phyloP scores from a whole-genome alignment of 2,797 vertebrate species.

The Platyrinchus mystaceus region DNA sequence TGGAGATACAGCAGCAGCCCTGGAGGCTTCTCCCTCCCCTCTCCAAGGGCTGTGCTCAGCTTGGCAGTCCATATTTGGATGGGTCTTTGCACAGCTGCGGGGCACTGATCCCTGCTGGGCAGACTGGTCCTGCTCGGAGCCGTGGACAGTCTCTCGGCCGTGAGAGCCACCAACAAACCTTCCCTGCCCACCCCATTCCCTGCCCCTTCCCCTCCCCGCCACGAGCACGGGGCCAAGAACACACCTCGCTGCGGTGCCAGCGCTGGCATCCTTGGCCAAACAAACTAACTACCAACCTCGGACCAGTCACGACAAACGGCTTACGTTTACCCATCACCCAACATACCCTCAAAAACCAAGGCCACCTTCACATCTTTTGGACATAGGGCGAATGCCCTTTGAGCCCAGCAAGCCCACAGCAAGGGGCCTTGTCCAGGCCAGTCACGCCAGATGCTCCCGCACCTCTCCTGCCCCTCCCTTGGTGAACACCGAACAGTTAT shows the following conservation, averaged over 20 bases:
- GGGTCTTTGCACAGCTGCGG: fast-evolving
- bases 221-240: slow-evolving; percentile 58
- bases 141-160: background rate
- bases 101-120: background rate
- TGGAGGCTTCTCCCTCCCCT: background rate
- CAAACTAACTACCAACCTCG: slow-evolving; percentile 68
- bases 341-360: slow-evolving; percentile 61
- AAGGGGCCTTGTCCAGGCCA: slow-evolving; percentile 5
- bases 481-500: slow-evolving; percentile 76
- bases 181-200: slow-evolving; percentile 59
- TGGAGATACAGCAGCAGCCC: background rate
- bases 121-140: background rate
- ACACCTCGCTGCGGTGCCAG: background rate
- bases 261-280: slow-evolving; percentile 11
- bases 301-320: slow-evolving; percentile 67
- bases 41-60: background rate
- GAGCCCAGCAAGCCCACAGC: slow-evolving; percentile 18
- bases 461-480: slow-evolving; percentile 68
- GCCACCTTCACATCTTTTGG: slow-evolving; percentile 5
- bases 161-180: slow-evolving; percentile 51
- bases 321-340: slow-evolving; percentile 63
- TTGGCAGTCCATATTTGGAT: fast-evolving
- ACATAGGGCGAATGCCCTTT: background rate
- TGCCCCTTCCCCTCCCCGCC: slow-evolving; percentile 43
- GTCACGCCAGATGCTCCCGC: slow-evolving; percentile 29